phyloP scores from a whole-genome alignment of 2,888 invertebrate genomes.

The Dolomedes plantarius region DNA sequence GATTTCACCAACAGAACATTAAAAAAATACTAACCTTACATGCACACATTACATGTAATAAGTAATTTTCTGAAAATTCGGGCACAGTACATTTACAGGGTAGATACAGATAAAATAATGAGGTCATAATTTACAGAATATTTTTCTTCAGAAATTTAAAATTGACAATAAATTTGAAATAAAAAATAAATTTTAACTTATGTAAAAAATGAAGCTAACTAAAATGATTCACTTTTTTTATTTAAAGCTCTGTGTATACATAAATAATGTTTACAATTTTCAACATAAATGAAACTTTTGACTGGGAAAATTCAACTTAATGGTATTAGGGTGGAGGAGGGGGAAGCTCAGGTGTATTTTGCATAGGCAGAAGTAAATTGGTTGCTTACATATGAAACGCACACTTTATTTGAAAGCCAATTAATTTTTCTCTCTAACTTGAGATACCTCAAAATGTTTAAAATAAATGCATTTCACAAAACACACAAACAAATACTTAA shows the following conservation, averaged over 20 bases:
- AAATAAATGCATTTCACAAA: not conserved
- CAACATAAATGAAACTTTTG: not conserved
- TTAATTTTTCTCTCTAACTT: not conserved
- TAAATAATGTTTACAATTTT: constrained; percentile 31
- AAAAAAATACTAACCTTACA: no score
- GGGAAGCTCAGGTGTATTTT: constrained; percentile 5
- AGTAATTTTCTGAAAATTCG: no score
- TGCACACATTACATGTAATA: no score
- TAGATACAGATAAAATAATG: no score
- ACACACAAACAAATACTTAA: not conserved
- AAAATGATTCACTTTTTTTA: constrained; percentile 5
- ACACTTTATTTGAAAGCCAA: not conserved
- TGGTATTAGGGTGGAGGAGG: no score
- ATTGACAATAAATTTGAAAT: no score
- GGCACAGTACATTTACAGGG: no score
- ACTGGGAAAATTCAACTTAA: not conserved
- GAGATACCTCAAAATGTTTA: no score
- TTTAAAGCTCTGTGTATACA: constrained; percentile 28
- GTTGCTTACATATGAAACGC: not conserved
- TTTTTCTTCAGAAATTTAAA: no score
- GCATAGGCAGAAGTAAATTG: not conserved
- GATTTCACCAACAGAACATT: no score
- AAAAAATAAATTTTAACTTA: no score
- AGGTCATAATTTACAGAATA: no score
- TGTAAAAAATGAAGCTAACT: not conserved